phyloP scores from a whole-genome alignment of 2,888 invertebrate species.

The Sipha maydis region DNA sequence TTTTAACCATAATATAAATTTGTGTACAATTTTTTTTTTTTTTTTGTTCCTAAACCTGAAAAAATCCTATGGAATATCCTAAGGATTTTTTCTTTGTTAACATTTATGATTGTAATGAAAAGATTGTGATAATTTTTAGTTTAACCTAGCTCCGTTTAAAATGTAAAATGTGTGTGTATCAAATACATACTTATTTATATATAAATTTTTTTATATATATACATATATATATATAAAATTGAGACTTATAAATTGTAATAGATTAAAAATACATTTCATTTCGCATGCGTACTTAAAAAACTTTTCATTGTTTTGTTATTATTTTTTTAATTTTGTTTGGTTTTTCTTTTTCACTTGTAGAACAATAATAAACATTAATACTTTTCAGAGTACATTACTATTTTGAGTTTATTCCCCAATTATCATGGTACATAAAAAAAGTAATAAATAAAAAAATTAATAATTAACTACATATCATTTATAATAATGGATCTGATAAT shows the following conservation, averaged over 20 bases:
- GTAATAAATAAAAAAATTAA: constrained; percentile 43
- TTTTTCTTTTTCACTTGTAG: constrained; percentile 53
- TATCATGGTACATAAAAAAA: constrained; percentile 12
- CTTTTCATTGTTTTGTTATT: constrained; percentile 51
- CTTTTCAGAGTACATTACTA: constrained; percentile 35
- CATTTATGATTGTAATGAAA: constrained; percentile 51
- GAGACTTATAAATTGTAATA: constrained; percentile 43
- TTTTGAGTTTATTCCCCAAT: constrained; percentile 48
- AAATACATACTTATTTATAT: not conserved
- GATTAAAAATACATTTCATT: constrained; percentile 36
- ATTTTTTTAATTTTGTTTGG: constrained; percentile 52
- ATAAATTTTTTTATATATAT: not conserved
- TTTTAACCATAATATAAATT: constrained; percentile 55
- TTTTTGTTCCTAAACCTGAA: constrained; percentile 58
- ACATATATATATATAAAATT: constrained; percentile 16
- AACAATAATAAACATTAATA: constrained; percentile 47
- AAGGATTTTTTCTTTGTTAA: constrained; percentile 53
- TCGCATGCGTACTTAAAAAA: constrained; percentile 59
- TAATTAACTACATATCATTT: constrained; percentile 13
- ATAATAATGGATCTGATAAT: not conserved
- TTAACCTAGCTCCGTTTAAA: constrained; percentile 37
- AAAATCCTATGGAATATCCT: not conserved
- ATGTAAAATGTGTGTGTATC: constrained; percentile 34
- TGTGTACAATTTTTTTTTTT: constrained; percentile 53
- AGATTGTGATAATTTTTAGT: constrained; percentile 61